Conservation (phyloP, 1,140 invertebrate species). For the Bombyx mandarina region DNA sequence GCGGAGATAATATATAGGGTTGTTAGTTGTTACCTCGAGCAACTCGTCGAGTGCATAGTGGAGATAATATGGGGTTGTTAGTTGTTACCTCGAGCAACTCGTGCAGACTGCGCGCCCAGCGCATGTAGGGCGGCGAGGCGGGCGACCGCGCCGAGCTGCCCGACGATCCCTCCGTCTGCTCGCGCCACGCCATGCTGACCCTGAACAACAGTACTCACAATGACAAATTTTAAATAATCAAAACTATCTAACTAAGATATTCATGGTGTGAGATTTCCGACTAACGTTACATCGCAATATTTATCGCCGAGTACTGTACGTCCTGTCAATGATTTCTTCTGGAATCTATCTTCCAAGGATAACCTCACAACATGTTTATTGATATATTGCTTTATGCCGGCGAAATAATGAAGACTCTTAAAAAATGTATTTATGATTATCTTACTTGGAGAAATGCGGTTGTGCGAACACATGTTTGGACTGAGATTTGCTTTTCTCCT, state of each 20-base stretch:
- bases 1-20: neutral
- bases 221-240: too few relatives aligned
- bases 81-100: conserved; percentile 76
- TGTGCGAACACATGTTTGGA: conserved; percentile 66
- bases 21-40: conserved; percentile 68
- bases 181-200: conserved; percentile 48
- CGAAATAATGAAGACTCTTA: too few relatives aligned
- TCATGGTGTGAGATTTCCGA: too few relatives aligned
- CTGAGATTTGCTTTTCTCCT: conserved; percentile 65
- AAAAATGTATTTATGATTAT: too few relatives aligned
- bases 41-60: conserved; percentile 70
- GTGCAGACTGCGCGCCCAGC: conserved; percentile 88
- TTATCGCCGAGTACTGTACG: too few relatives aligned
- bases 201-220: conserved; percentile 8
- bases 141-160: conserved; percentile 57
- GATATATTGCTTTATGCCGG: too few relatives aligned
- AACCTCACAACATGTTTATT: too few relatives aligned
- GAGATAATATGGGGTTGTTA: neutral
- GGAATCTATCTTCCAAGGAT: too few relatives aligned
- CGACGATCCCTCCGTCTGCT: conserved; percentile 60
- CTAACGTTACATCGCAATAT: too few relatives aligned
- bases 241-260: too few relatives aligned
- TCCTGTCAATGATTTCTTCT: too few relatives aligned
- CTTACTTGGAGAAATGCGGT: conserved; percentile 56
- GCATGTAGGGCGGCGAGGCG: conserved; percentile 83